Conservation (phyloP, 2,888 invertebrate species). For the Plagodis dolabraria region DNA sequence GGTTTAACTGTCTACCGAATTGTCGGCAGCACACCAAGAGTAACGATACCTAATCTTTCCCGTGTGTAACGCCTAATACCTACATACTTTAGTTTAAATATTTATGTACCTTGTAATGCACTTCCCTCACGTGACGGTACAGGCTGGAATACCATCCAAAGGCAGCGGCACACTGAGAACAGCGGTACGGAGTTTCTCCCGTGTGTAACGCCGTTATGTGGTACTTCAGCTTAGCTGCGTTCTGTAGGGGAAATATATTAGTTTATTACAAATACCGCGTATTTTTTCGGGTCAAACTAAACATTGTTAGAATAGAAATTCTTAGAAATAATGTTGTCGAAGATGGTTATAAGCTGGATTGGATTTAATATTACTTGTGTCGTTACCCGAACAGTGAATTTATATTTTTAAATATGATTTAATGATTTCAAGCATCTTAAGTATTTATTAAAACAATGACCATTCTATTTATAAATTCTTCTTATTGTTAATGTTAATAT, state of each 20-base stretch:
- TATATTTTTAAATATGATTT: too few relatives aligned
- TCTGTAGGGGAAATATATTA: constrained; percentile 46
- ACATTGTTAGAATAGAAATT: too few relatives aligned
- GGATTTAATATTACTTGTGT: too few relatives aligned
- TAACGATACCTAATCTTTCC: constrained; percentile 67
- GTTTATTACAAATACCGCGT: constrained; percentile 2
- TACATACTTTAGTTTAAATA: too few relatives aligned
- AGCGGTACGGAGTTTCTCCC: constrained; percentile 67
- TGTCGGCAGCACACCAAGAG: constrained; percentile 59
- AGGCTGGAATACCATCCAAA: constrained; percentile 80
- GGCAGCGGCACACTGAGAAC: constrained; percentile 58
- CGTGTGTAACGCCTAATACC: constrained; percentile 69
- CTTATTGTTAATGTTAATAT: too few relatives aligned
- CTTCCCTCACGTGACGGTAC: constrained; percentile 70
- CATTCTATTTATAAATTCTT: too few relatives aligned
- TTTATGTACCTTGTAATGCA: constrained; percentile 68
- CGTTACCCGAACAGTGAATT: too few relatives aligned
- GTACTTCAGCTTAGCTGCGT: constrained; percentile 73
- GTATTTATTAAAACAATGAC: too few relatives aligned
- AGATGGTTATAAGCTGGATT: too few relatives aligned
- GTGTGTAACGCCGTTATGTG: constrained; percentile 79
- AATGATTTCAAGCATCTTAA: too few relatives aligned
- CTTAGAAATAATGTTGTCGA: too few relatives aligned
- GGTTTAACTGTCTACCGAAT: constrained; percentile 79
- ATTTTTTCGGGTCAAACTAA: not conserved